These are phyloP conservation scores for Apostichopus leukothele DNA, from an alignment of 53 echinoderm and acorn worm species.

Conservation along the genomic window DNA sequence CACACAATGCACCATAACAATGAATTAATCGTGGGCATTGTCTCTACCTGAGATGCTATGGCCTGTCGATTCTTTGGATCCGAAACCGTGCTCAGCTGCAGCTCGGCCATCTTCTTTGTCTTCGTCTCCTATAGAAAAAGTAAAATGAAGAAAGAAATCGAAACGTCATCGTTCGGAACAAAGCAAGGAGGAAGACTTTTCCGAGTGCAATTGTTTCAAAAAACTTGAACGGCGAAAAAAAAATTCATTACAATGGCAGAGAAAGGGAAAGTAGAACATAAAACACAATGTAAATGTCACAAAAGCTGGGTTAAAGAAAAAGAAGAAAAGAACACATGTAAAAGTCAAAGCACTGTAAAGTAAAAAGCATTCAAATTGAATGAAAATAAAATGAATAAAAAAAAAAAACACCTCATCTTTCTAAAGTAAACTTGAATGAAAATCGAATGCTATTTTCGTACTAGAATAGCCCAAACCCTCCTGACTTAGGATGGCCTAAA, in stretches of 20 bases:
- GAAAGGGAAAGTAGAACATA: background rate
- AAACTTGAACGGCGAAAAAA: background rate
- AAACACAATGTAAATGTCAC: background rate
- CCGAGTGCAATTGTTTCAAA: background rate
- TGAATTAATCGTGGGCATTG: background rate
- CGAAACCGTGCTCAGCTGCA: constrained; percentile 80
- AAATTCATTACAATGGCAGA: background rate
- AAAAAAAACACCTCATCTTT: too few relatives aligned
- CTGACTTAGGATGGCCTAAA: too few relatives aligned
- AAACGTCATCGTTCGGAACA: background rate
- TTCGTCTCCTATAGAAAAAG: constrained; percentile 72
- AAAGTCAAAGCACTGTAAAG: too few relatives aligned
- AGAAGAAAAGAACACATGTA: too few relatives aligned
- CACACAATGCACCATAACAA: too few relatives aligned
- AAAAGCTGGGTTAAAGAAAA: too few relatives aligned
- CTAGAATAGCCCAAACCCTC: too few relatives aligned
- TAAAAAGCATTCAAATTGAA: too few relatives aligned
- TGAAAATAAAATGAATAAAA: too few relatives aligned
- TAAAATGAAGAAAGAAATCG: constrained; percentile 1
- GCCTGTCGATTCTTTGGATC: constrained; percentile 81
- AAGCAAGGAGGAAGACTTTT: background rate
- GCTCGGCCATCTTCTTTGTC: constrained; percentile 96
- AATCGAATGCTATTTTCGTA: too few relatives aligned
- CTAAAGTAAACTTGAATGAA: too few relatives aligned
- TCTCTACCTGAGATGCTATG: constrained; percentile 76